These are phyloP conservation scores for Microplitis mediator DNA, from an alignment of 1,140 invertebrate genomes.

Conservation along the genomic window DNA sequence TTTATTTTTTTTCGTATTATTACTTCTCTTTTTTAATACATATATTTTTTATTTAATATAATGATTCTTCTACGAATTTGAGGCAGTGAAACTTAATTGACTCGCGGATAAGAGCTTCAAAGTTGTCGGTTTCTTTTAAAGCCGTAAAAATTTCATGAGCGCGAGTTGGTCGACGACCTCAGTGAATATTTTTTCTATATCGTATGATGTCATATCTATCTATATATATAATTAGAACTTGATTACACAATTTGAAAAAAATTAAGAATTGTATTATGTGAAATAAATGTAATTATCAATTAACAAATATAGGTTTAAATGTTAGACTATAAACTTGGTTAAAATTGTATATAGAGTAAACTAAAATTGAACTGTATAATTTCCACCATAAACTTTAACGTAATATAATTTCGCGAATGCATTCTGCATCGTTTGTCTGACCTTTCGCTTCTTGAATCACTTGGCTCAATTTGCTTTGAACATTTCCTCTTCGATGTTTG, in stretches of 20 bases:
- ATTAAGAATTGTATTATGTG: no score
- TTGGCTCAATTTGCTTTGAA: constrained; percentile 14
- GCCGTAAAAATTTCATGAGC: constrained; percentile 16
- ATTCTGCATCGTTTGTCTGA: constrained; percentile 13
- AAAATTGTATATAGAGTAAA: background rate
- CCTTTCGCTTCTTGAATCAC: constrained; percentile 19
- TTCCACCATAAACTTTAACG: background rate
- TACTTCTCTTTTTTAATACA: no score
- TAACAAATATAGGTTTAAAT: background rate
- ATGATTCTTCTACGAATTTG: constrained; percentile 38
- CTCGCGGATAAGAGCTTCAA: constrained; percentile 29
- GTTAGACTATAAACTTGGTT: no score
- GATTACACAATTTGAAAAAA: no score
- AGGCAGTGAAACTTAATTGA: constrained; percentile 47
- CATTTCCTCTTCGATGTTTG: constrained; percentile 25
- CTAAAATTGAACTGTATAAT: background rate
- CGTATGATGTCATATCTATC: constrained; percentile 7
- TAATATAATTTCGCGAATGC: background rate
- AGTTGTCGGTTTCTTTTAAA: constrained; percentile 23
- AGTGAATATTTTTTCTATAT: constrained; percentile 4
- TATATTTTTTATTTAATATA: constrained; percentile 16
- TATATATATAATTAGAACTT: background rate
- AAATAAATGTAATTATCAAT: background rate
- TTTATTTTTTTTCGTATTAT: background rate
- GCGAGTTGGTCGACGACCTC: constrained; percentile 23